Evolutionary conservation across 2,797 vertebrate genomes (phyloP).

Genomic region (Allobates femoralis): DNA sequence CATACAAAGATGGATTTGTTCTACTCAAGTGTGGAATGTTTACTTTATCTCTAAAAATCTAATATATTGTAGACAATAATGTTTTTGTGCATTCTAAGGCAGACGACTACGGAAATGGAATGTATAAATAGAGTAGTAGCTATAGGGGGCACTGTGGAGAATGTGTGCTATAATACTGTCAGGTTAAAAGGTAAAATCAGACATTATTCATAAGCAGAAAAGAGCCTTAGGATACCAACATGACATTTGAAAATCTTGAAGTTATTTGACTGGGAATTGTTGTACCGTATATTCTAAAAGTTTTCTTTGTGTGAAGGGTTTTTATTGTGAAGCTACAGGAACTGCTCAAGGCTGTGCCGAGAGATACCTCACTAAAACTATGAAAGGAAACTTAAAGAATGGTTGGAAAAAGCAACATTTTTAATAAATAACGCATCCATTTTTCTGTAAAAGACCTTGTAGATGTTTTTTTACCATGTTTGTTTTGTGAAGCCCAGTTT

Average conservation of each 20-base stretch:
- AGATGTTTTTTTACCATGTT: slow-evolving; percentile 31
- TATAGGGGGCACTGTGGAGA: slow-evolving; percentile 51
- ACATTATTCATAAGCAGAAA: slow-evolving; percentile 60
- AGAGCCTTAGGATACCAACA: slow-evolving; percentile 60
- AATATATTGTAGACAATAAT: neutral
- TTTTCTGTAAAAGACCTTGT: slow-evolving; percentile 58
- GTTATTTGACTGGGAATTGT: slow-evolving; percentile 59
- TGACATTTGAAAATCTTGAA: slow-evolving; percentile 62
- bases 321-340: slow-evolving; percentile 60
- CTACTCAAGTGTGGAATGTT: neutral
- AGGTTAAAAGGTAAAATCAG: slow-evolving; percentile 56
- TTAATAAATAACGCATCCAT: slow-evolving; percentile 56
- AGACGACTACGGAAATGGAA: neutral
- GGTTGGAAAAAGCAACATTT: slow-evolving; percentile 51
- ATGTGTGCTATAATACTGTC: slow-evolving; percentile 28
- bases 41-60: neutral
- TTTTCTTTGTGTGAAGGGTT: slow-evolving; percentile 62
- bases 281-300: slow-evolving; percentile 59
- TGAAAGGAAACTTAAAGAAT: slow-evolving; percentile 59
- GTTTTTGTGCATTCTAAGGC: neutral
- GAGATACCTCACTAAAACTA: slow-evolving; percentile 59
- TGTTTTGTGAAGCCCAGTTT: slow-evolving; percentile 22
- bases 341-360: slow-evolving; percentile 61
- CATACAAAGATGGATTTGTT: neutral
- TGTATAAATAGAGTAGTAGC: neutral